Conservation (phyloP, 1,140 invertebrate species). For the Platorchestia sp. region DNA sequence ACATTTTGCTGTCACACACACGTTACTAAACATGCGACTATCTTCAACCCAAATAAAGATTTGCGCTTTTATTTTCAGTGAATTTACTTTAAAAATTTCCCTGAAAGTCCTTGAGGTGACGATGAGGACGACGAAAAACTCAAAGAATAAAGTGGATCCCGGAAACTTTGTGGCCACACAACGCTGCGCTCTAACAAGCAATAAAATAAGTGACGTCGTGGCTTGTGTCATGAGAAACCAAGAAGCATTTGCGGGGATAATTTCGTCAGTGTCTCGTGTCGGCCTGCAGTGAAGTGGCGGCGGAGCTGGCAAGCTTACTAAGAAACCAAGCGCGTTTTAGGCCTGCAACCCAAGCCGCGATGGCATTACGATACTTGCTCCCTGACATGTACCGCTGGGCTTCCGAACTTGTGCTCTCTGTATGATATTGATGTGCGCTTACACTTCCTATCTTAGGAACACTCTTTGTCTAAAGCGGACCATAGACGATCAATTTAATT, state of each 20-base stretch:
- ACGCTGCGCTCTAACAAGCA: background rate
- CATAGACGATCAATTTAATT: too few relatives aligned
- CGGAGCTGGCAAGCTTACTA: background rate
- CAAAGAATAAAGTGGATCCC: background rate
- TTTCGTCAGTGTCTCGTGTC: constrained; percentile 52
- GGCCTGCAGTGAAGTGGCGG: background rate
- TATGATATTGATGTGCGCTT: too few relatives aligned
- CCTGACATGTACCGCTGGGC: background rate
- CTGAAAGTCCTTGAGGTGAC: background rate
- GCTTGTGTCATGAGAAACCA: constrained; percentile 9
- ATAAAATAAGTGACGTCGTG: background rate
- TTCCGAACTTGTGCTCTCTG: too few relatives aligned
- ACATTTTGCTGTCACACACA: background rate
- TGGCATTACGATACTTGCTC: background rate
- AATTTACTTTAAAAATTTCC: background rate
- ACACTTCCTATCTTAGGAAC: too few relatives aligned
- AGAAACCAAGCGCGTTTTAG: background rate
- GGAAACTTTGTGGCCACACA: background rate
- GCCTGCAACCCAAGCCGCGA: background rate
- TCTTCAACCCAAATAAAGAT: background rate
- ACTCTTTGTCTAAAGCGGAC: too few relatives aligned
- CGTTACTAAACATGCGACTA: background rate
- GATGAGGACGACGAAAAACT: background rate
- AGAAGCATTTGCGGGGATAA: constrained; percentile 31
- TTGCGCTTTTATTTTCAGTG: background rate